phyloP scores from a whole-genome alignment of 2,888 invertebrate species.

The Amphimallon solstitiale region DNA sequence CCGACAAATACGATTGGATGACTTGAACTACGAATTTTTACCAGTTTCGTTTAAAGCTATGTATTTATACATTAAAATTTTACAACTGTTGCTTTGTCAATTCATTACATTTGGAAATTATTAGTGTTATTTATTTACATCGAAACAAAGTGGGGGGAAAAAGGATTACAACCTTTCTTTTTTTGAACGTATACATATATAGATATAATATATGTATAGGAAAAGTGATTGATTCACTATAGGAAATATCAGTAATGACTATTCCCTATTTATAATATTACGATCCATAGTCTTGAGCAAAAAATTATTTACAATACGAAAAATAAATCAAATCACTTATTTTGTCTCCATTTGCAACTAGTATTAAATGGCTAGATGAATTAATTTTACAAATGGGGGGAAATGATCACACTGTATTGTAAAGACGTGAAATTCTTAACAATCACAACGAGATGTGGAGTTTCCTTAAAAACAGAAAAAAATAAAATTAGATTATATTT shows the following conservation, averaged over 20 bases:
- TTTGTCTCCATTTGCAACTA: constrained; percentile 5
- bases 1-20: constrained; percentile 16
- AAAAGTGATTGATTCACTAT: background rate
- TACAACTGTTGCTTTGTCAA: constrained; percentile 16
- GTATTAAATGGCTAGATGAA: constrained; percentile 12
- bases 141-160: background rate
- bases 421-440: background rate
- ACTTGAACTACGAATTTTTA: constrained; percentile 22
- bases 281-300: constrained; percentile 4
- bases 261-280: background rate
- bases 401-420: constrained; percentile 19
- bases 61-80: constrained; percentile 30
- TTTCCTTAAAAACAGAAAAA: background rate
- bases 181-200: background rate
- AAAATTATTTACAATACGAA: constrained; percentile 14
- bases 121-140: constrained; percentile 13
- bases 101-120: constrained; percentile 23
- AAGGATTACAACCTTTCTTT: constrained; percentile 2
- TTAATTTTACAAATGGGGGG: constrained; percentile 4
- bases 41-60: constrained; percentile 31
- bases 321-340: constrained; percentile 7
- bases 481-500: too few species aligned
- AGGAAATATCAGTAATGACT: constrained; percentile 1
- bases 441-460: constrained; percentile 4
- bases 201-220: background rate